A percentile compares a stretch with the other conserved stretches of the same genome.
These are phyloP conservation scores for Agapostemon virescens DNA, from an alignment of 2,888 invertebrate genomes.

Conservation along the genomic window DNA sequence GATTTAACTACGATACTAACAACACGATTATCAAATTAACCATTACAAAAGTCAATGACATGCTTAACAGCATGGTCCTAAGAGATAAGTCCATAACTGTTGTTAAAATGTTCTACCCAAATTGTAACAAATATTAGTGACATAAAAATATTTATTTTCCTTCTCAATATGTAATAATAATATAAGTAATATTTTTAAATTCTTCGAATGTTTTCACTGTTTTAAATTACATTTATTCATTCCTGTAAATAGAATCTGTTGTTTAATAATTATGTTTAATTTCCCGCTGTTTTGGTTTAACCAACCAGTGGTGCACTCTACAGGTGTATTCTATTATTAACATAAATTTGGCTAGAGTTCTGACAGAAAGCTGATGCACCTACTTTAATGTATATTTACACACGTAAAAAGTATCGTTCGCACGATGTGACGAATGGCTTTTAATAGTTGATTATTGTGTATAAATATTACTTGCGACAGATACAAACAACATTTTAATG, in stretches of 20 bases:
- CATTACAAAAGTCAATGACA: neutral
- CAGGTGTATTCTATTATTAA: slow-evolving; percentile 1
- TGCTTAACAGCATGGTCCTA: neutral
- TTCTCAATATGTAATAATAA: neutral
- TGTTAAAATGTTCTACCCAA: no score
- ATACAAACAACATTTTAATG: neutral
- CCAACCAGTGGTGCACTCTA: neutral
- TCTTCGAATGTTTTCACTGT: neutral
- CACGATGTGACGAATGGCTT: neutral
- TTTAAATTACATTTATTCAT: neutral
- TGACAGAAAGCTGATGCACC: neutral
- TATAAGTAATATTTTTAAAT: neutral
- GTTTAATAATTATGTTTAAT: neutral
- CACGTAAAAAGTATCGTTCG: neutral
- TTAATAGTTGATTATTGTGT: neutral
- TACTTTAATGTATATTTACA: neutral
- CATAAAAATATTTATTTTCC: neutral
- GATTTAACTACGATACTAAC: neutral
- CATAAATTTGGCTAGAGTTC: neutral
- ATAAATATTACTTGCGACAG: neutral
- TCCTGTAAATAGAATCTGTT: neutral
- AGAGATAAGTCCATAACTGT: neutral
- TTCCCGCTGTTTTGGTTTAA: neutral
- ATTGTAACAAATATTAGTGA: no score
- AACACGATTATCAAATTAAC: neutral